Evolutionary conservation across 2,888 invertebrate species (phyloP), one percentile per base, ranked within the genome.

Genomic region (Biston betularia): DNA sequence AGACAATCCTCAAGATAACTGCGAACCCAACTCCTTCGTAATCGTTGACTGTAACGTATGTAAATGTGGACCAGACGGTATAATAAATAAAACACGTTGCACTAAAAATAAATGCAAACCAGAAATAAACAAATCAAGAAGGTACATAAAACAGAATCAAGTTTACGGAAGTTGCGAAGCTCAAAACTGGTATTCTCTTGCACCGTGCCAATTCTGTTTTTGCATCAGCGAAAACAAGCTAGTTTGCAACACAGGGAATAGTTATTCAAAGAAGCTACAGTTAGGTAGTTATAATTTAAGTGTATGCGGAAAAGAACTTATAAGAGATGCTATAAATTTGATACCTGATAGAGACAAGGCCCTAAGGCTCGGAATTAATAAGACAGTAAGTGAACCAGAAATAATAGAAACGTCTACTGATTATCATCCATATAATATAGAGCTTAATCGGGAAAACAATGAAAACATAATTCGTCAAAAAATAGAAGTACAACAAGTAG

Each of bases 171-270:
- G 74, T 7, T 92, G 92, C 63, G 72, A 81, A 66, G 63, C 79
- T 0, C 80, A 80, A 0, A 84, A 75, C 56, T 92, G 91, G 90
- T 92, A 91, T 58, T 86, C 89, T 0, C 57, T 88, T 53, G 84
- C 82, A 0, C 84, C 87, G 1, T 92, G 92, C 34, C 89, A 89
- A 68, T 83, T 89, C 40, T 92, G 92, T 66, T 89, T 78, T 68
- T 92, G 92, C 48, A 64, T 84, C 0, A 79, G 81, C 9, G 74
- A 80, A 74, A 86, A 86, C 61, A 89, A 85, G 76, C 76, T 92
- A 2, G 72, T 89, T 1, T 92, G 92, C 60, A 90, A 86, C 49
- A 84, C 81, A 9, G 84, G 80, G 0, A 74, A 73, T 38, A 63
- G 68, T 48, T 70, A 75, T 45, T 14, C 69, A 0, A 77, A 75